Percentiles rank a stretch among this genome's conserved stretches.
Conservation (phyloP, 2,888 invertebrate species). For the Nymphalis urticae region DNA sequence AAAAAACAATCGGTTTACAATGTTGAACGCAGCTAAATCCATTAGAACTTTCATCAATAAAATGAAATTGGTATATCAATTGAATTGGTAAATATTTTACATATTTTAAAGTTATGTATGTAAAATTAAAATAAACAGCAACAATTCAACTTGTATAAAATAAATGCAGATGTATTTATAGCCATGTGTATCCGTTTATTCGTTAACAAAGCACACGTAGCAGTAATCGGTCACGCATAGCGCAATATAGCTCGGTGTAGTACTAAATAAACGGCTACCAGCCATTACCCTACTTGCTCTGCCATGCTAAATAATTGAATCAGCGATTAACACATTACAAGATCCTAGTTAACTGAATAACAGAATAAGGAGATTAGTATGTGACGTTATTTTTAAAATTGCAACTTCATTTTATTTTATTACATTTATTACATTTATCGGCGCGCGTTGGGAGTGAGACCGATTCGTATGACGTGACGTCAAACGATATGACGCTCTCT, state of each 20-base stretch:
- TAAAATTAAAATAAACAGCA: too few species aligned
- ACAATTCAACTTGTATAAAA: neutral
- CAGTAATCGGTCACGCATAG: constrained; percentile 25
- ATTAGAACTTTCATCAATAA: too few species aligned
- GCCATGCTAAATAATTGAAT: neutral
- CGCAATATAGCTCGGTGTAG: constrained; percentile 3
- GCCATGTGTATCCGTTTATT: constrained; percentile 12
- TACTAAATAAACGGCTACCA: neutral
- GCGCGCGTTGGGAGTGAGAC: too few species aligned
- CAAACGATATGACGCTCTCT: too few species aligned
- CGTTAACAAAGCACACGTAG: constrained; percentile 25
- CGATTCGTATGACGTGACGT: too few species aligned
- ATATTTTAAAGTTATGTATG: too few species aligned
- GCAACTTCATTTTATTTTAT: too few species aligned
- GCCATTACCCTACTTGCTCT: neutral
- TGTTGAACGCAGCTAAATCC: too few species aligned
- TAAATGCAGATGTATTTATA: neutral
- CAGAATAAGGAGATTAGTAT: neutral
- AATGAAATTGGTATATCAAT: too few species aligned
- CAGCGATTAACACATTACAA: neutral
- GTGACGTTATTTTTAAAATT: neutral
- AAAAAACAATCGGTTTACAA: too few species aligned
- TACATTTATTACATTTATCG: too few species aligned
- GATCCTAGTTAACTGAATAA: neutral
- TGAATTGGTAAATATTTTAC: too few species aligned